Evolutionary conservation across 2,113 vertebrate species (phyloP).

Genomic region (Eulacestoma nigropectus): DNA sequence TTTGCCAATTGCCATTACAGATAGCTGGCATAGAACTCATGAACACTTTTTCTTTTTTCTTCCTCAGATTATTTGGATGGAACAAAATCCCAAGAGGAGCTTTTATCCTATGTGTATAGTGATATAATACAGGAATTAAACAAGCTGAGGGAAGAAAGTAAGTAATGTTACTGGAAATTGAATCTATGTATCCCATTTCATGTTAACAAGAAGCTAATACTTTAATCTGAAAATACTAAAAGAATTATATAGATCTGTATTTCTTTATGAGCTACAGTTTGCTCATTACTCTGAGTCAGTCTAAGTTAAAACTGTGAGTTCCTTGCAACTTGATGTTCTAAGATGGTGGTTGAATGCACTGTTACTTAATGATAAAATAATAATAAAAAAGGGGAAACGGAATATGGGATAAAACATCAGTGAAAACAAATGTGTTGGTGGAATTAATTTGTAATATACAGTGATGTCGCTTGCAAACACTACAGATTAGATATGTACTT

Average conservation of each 20-base stretch:
- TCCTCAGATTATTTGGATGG: constrained; percentile 87
- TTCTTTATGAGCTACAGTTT: neutral
- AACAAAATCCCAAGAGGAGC: constrained; percentile 77
- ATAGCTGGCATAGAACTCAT: neutral
- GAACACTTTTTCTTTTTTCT: neutral
- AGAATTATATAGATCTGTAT: neutral
- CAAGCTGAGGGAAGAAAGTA: constrained; percentile 59
- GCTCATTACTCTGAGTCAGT: neutral
- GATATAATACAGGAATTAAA: constrained; percentile 75
- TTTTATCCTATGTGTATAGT: constrained; percentile 74
- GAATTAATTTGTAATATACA: neutral
- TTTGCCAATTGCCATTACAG: neutral
- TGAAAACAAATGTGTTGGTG: neutral
- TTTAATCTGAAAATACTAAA: neutral
- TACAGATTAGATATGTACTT: neutral
- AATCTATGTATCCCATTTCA: neutral
- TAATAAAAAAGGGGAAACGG: neutral
- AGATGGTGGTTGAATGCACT: neutral
- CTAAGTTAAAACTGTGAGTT: neutral
- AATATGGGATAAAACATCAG: neutral
- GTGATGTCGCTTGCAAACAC: neutral
- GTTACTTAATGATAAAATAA: neutral
- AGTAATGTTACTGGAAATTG: neutral
- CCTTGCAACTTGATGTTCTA: neutral
- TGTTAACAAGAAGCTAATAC: neutral